phyloP scores from a whole-genome alignment of 2,888 invertebrate species.

The Luffia ferchaultella region DNA sequence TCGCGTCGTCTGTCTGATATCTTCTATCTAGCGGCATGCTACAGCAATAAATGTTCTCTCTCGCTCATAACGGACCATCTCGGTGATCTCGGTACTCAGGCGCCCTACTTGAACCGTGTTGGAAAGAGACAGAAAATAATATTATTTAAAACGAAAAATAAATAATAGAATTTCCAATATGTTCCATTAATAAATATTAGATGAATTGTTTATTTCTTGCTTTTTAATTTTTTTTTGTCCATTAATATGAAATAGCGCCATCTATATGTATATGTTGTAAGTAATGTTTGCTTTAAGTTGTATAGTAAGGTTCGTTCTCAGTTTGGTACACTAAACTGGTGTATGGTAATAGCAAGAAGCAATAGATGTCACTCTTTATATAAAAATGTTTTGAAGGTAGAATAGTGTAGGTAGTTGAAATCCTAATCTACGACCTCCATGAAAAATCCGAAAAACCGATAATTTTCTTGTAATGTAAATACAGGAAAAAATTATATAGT shows the following conservation, averaged over 20 bases:
- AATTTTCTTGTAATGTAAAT: no score
- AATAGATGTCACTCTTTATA: no score
- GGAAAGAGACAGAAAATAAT: constrained; percentile 34
- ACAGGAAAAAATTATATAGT: no score
- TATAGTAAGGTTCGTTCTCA: no score
- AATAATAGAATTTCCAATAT: background rate
- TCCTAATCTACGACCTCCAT: no score
- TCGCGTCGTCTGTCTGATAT: constrained; percentile 58
- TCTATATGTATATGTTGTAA: background rate
- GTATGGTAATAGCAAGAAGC: no score
- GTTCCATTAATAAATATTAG: background rate
- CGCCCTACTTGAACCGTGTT: constrained; percentile 56
- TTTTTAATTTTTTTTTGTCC: no score
- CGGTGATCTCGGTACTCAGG: background rate
- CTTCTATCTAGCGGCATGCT: constrained; percentile 42
- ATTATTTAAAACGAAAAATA: constrained; percentile 24
- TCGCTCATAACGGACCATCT: background rate
- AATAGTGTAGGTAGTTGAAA: no score
- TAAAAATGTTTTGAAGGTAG: no score
- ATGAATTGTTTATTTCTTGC: background rate
- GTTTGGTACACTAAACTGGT: no score
- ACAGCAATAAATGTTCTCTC: constrained; percentile 17
- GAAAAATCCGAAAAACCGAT: no score
- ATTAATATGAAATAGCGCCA: background rate
- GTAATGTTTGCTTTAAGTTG: no score